These are phyloP conservation scores for Clusia tigrina DNA, from an alignment of 2,888 invertebrate genomes.

Conservation along the genomic window DNA sequence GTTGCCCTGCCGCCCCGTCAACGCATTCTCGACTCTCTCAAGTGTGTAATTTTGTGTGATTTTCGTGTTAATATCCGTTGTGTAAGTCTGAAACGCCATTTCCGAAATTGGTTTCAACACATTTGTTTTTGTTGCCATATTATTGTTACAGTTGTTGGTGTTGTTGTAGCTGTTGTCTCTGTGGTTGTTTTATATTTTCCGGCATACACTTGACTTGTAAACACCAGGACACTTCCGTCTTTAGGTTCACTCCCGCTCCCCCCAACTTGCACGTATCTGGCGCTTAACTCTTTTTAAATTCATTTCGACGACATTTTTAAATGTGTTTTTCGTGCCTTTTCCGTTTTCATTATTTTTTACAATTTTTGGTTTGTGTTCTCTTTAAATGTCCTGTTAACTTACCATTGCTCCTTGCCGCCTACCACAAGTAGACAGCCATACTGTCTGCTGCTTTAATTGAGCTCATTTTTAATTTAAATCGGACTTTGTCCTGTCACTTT, in stretches of 20 bases:
- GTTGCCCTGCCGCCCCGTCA: no score
- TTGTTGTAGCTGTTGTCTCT: background rate
- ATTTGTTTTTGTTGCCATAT: no score
- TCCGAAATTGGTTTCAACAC: background rate
- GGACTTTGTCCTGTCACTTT: background rate
- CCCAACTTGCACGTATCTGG: background rate
- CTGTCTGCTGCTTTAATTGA: constrained; percentile 4
- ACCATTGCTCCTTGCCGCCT: background rate
- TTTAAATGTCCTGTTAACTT: no score
- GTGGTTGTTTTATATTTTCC: no score
- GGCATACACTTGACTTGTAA: no score
- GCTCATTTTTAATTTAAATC: background rate
- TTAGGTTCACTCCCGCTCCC: background rate
- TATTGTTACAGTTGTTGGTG: background rate
- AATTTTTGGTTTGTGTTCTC: no score
- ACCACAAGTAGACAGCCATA: background rate
- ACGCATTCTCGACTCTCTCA: background rate
- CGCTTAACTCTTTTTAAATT: background rate
- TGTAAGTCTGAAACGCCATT: background rate
- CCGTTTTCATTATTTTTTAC: no score
- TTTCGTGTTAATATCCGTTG: constrained; percentile 2
- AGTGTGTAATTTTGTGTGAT: constrained; percentile 6
- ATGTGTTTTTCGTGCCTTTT: background rate
- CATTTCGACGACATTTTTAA: background rate
- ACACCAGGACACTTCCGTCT: no score